Evolutionary conservation across 2,797 vertebrate species (phyloP), one percentile per base, ranked within the genome.

Genomic region (Gephyroberyx darwinii): DNA sequence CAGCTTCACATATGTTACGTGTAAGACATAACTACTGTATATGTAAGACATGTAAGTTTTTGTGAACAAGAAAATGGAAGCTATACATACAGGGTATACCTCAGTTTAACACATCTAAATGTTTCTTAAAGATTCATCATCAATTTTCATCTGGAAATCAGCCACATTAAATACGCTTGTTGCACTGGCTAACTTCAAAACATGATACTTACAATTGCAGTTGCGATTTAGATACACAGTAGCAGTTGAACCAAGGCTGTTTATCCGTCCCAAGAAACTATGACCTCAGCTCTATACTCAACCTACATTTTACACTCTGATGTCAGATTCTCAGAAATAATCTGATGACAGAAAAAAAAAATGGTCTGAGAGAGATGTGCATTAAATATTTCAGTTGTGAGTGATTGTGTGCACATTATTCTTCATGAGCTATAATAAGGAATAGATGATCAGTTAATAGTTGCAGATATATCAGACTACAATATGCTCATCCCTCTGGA

Each of bases 41-140:
- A 39, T 39, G 37, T 39, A 50, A 20, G 54, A 47, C 30, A 50
- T 17, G 43, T 9, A 31, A 37, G 39, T 52, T 70, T 30, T 31
- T 20, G 68, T 55, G 16, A 45, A 51, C 50, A 51, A 60, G 61
- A 50, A 54, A 62, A 70, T 54, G 22, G 30, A 48, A 41, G 58
- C 55, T 19, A 17, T 37, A 39, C 9, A 8, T 39, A n/a, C 8
- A 31, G 43, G 54, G 54, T 10, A 30, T n/a, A n/a, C n/a, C n/a
- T n/a, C n/a, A 30, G 43, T 17, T 26, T 43, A 31, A 66, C 35
- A 17, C 8, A 14, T 55, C 35, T 55, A 43, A 43, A 51, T 22
- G 33, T 26, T 30, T 41, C 9, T 55, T 45, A 30, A 16, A 17
- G 31, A 56, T 33, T 55, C 26, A 63, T 37, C 31, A 8, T 5